Evolutionary conservation across 2,113 vertebrate genomes (phyloP).

Genomic region (Caretta caretta): DNA sequence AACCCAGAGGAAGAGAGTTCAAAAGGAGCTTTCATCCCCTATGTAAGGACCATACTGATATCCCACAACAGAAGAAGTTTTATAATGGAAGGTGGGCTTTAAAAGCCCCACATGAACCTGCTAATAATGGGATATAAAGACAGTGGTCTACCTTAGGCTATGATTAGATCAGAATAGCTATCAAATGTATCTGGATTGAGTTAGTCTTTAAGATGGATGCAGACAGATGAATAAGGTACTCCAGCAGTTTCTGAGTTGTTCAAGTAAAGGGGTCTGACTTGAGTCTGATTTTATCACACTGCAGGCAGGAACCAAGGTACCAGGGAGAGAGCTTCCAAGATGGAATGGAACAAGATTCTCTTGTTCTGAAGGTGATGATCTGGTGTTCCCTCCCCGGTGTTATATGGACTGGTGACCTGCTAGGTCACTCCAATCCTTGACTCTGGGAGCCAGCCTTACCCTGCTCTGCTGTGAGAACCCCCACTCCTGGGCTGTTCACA

Average conservation of each 20-base stretch:
- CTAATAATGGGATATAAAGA: neutral
- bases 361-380: neutral
- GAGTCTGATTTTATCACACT: neutral
- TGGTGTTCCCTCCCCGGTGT: neutral
- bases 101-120: neutral
- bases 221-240: neutral
- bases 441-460: no score
- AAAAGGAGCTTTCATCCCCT: neutral
- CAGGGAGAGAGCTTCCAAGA: neutral
- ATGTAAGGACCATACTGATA: neutral
- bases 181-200: neutral
- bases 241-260: neutral
- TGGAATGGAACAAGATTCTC: neutral
- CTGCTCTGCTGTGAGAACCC: no score
- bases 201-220: neutral
- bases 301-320: neutral
- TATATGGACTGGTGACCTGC: no score
- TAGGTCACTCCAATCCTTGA: no score
- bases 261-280: neutral
- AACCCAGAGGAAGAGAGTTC: neutral
- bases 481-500: no score
- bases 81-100: neutral
- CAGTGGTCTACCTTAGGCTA: neutral
- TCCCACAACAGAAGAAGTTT: neutral
- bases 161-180: neutral